These are phyloP conservation scores for Phainopepla nitens DNA, from an alignment of 2,113 vertebrate species.

Conservation along the genomic window DNA sequence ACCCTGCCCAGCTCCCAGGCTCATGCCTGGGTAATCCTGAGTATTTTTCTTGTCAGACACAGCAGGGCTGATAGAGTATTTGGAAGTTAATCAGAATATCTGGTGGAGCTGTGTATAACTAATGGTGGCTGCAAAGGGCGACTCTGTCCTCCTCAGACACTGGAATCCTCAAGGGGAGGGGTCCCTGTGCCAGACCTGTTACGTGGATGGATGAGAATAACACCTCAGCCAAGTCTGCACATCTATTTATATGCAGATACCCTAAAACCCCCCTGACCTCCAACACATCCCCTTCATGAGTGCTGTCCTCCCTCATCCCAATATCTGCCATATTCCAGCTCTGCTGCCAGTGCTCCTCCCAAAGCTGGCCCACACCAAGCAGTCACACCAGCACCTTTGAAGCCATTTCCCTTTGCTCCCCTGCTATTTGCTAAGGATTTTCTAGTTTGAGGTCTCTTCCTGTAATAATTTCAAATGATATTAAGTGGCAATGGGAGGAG, in stretches of 20 bases:
- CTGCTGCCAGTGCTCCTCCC: neutral
- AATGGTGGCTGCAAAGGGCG: neutral
- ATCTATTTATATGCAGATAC: neutral
- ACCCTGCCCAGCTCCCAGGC: neutral
- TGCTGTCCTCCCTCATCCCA: neutral
- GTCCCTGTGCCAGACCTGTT: neutral
- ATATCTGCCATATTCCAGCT: neutral
- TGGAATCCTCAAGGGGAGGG: neutral
- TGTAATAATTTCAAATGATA: neutral
- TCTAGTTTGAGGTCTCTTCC: neutral
- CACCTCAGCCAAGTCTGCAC: neutral
- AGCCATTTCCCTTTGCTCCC: neutral
- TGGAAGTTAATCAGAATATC: neutral
- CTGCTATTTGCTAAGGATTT: neutral
- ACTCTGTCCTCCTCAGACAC: neutral
- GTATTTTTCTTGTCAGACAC: neutral
- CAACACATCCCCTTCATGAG: neutral
- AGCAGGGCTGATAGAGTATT: neutral
- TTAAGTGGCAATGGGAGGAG: neutral
- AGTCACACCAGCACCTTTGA: fast-evolving
- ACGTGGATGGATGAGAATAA: neutral
- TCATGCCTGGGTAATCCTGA: neutral
- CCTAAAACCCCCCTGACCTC: neutral
- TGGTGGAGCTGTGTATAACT: neutral
- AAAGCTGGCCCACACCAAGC: neutral